Conservation (phyloP, 2,797 vertebrate genomes). For the Esox masquinongy region DNA sequence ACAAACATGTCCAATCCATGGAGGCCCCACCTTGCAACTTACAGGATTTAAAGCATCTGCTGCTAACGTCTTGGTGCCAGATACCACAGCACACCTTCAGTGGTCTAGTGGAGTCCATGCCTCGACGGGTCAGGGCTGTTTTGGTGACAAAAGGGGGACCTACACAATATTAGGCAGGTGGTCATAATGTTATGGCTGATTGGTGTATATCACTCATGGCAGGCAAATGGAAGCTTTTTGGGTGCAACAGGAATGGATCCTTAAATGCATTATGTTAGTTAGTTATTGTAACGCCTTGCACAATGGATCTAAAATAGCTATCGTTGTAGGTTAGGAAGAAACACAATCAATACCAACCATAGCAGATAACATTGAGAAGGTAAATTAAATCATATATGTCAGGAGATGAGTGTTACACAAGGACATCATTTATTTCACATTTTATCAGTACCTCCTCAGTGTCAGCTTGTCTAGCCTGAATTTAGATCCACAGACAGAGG, state of each 20-base stretch:
- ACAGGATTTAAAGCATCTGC: no score
- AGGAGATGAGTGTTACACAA: slow-evolving; percentile 8
- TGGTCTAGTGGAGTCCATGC: no score
- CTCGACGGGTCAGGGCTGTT: no score
- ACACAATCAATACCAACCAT: slow-evolving; percentile 43
- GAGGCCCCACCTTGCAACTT: no score
- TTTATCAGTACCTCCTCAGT: not conserved
- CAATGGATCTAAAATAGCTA: slow-evolving; percentile 62
- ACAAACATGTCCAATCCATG: no score
- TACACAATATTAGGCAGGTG: no score
- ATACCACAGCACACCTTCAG: no score
- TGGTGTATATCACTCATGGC: no score
- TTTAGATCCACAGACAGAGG: not conserved
- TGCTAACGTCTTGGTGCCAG: no score
- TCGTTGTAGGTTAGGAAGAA: slow-evolving; percentile 59
- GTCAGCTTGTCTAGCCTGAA: not conserved
- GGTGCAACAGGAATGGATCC: no score
- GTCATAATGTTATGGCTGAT: slow-evolving; percentile 29
- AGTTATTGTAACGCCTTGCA: slow-evolving; percentile 49
- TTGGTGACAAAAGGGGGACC: no score
- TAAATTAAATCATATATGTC: slow-evolving; percentile 35
- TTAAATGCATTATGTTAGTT: slow-evolving; percentile 23
- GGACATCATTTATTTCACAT: slow-evolving; percentile 22
- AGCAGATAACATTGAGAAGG: slow-evolving; percentile 54
- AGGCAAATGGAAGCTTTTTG: no score